A percentile compares a stretch with the other conserved stretches of the same genome.
Evolutionary conservation across 1,140 invertebrate genomes (phyloP).

Genomic region (Cyphomyrmex costatus): DNA sequence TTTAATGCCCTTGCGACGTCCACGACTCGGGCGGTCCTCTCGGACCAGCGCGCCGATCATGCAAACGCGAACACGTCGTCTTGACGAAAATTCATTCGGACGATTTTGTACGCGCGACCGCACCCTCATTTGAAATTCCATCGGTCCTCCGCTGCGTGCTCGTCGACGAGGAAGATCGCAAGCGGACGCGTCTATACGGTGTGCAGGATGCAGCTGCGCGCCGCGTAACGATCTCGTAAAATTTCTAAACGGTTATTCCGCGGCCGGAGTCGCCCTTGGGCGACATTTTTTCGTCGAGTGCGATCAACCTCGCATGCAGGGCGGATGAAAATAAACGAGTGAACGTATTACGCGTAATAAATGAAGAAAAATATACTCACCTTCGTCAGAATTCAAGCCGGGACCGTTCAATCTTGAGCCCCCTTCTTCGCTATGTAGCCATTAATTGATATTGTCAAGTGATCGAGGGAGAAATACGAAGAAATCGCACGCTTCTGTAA

Average conservation of each 20-base stretch:
- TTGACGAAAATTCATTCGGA: slow-evolving; percentile 46
- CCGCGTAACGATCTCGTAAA: slow-evolving; percentile 58
- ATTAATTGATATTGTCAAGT: slow-evolving; percentile 31
- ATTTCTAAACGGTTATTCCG: slow-evolving; percentile 25
- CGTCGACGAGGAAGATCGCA: slow-evolving; percentile 14
- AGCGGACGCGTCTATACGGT: neutral
- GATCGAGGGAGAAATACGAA: neutral
- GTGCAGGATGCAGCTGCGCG: slow-evolving; percentile 40
- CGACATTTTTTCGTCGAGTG: neutral
- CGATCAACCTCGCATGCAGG: neutral
- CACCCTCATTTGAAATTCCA: slow-evolving; percentile 61
- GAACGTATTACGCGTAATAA: neutral
- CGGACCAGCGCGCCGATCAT: neutral
- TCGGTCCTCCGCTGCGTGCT: neutral
- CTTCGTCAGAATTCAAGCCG: neutral
- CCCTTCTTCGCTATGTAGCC: neutral
- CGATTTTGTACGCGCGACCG: slow-evolving; percentile 50
- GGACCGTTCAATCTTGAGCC: neutral
- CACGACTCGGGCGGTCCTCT: neutral
- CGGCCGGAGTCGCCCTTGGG: neutral
- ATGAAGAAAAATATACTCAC: neutral
- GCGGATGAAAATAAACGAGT: neutral
- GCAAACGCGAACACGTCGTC: slow-evolving; percentile 4
- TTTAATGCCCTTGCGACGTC: slow-evolving; percentile 32
- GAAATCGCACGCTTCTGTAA: neutral